Percentiles rank a stretch among this genome's conserved stretches.
phyloP scores from a whole-genome alignment of 1,140 invertebrate species.

The Homarus americanus region DNA sequence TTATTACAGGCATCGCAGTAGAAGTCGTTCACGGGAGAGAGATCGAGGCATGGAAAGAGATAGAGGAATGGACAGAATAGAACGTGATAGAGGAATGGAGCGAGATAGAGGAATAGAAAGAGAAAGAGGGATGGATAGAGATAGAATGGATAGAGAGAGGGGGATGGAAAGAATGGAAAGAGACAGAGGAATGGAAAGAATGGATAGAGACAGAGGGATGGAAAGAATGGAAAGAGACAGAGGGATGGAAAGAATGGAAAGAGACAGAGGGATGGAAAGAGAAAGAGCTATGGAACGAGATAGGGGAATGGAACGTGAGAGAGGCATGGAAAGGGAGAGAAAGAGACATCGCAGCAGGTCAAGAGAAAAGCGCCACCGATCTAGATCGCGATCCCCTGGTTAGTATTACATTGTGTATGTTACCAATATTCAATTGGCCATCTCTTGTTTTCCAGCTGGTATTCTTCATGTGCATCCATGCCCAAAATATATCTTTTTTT shows the following conservation, averaged over 20 bases:
- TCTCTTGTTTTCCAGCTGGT: too few relatives aligned
- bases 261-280: slow-evolving; percentile 47
- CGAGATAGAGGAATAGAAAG: slow-evolving; percentile 42
- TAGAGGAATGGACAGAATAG: slow-evolving; percentile 77
- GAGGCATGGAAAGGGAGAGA: slow-evolving; percentile 78
- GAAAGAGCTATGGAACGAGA: slow-evolving; percentile 47
- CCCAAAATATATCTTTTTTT: too few relatives aligned
- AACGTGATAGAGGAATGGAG: slow-evolving; percentile 45
- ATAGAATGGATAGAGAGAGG: slow-evolving; percentile 78
- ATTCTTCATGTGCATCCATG: too few relatives aligned
- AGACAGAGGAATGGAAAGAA: slow-evolving; percentile 53
- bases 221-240: slow-evolving; percentile 71
- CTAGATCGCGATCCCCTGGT: slow-evolving; percentile 51
- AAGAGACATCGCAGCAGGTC: slow-evolving; percentile 75
- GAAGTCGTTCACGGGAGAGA: slow-evolving; percentile 75
- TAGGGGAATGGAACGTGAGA: slow-evolving; percentile 39
- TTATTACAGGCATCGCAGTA: slow-evolving; percentile 62
- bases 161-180: slow-evolving; percentile 75
- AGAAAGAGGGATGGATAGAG: slow-evolving; percentile 79
- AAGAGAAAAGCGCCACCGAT: slow-evolving; percentile 58
- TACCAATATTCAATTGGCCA: neutral
- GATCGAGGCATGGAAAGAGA: slow-evolving; percentile 79
- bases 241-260: slow-evolving; percentile 28
- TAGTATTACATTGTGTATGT: neutral
- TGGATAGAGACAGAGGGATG: slow-evolving; percentile 77